These are phyloP conservation scores for Psix sp. DNA, from an alignment of 1,140 invertebrate genomes.

Conservation along the genomic window DNA sequence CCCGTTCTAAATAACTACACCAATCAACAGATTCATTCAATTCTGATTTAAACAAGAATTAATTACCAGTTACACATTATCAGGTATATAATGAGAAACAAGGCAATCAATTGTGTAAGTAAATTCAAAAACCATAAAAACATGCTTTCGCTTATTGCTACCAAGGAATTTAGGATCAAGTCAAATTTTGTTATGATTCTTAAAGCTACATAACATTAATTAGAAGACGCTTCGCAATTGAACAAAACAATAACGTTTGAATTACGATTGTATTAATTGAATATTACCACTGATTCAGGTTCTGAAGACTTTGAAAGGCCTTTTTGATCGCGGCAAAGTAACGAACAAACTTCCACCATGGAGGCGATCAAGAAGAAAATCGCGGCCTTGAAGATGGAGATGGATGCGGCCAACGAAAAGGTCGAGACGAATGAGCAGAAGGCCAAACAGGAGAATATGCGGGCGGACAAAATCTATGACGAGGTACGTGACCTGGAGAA, in stretches of 20 bases:
- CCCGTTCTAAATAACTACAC: too few relatives aligned
- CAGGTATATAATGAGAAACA: conserved; percentile 39
- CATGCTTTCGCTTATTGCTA: too few relatives aligned
- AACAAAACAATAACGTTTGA: too few relatives aligned
- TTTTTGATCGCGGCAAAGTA: conserved; percentile 19
- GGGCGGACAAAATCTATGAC: conserved; percentile 83
- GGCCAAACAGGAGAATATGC: conserved; percentile 82
- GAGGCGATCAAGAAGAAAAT: conserved; percentile 93
- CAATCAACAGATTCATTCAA: too few relatives aligned
- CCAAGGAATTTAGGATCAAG: too few relatives aligned
- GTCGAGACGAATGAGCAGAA: conserved; percentile 86
- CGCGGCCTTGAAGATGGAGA: conserved; percentile 88
- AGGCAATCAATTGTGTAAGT: conserved; percentile 37
- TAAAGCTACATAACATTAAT: too few relatives aligned
- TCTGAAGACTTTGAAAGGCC: conserved; percentile 13
- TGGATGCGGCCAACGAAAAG: conserved; percentile 87
- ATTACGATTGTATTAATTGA: too few relatives aligned
- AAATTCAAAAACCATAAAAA: too few relatives aligned
- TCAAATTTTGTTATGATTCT: too few relatives aligned
- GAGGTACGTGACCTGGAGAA: conserved; percentile 84
- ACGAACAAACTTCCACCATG: conserved; percentile 76
- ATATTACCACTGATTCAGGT: conserved; percentile 17
- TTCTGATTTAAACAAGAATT: conserved; percentile 9
- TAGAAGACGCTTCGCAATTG: too few relatives aligned
- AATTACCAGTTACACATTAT: conserved; percentile 26